Conservation (phyloP, 2,888 invertebrate species). For the Entomobrya multifasciata region DNA sequence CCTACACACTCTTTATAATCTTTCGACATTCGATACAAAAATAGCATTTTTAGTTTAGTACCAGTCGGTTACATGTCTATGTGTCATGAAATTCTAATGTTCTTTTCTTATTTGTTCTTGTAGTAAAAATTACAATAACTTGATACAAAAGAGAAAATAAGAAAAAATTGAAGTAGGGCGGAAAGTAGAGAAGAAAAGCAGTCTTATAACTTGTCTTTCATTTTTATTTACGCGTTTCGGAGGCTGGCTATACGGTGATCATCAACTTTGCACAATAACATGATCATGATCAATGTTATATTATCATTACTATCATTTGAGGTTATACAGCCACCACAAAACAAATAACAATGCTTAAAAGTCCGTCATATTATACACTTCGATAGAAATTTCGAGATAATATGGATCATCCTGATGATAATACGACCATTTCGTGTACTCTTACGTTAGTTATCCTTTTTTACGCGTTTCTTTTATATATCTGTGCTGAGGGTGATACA, state of each 20-base stretch:
- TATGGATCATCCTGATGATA: too few species aligned
- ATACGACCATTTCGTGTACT: background rate
- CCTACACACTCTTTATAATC: too few species aligned
- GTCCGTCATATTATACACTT: constrained; percentile 5
- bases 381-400: background rate
- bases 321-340: constrained; percentile 36
- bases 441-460: background rate
- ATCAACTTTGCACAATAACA: background rate
- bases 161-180: too few species aligned
- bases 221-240: background rate
- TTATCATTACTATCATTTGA: constrained; percentile 8
- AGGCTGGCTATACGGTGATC: background rate
- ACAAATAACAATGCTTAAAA: constrained; percentile 18
- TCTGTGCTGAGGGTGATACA: background rate
- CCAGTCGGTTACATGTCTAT: too few species aligned
- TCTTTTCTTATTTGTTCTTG: too few species aligned
- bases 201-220: too few species aligned
- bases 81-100: too few species aligned
- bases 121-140: too few species aligned
- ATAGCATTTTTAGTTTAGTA: too few species aligned
- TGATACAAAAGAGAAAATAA: too few species aligned
- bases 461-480: background rate
- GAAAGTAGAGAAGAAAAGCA: too few species aligned
- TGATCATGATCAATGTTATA: background rate
- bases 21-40: too few species aligned